These are phyloP conservation scores for Panthera leo DNA, from an alignment of 2,113 vertebrate species.

Conservation along the genomic window DNA sequence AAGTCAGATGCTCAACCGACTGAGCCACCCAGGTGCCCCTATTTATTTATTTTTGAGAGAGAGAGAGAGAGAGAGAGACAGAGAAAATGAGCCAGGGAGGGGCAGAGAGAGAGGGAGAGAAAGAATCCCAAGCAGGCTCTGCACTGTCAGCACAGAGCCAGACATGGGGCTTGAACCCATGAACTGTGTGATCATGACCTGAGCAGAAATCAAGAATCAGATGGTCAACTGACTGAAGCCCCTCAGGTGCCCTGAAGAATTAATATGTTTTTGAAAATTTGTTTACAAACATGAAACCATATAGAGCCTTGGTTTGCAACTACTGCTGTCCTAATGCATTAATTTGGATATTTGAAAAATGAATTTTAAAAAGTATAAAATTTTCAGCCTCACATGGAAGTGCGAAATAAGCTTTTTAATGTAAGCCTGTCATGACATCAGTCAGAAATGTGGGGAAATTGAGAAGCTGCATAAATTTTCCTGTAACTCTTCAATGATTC, in stretches of 20 bases:
- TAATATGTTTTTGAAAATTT: background rate
- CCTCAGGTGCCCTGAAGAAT: background rate
- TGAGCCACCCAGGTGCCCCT: no score
- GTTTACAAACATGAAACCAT: background rate
- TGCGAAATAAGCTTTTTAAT: background rate
- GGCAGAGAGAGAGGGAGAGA: no score
- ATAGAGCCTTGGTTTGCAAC: background rate
- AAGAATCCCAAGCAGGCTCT: no score
- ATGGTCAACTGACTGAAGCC: no score
- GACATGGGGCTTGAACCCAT: no score
- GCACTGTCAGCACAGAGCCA: no score
- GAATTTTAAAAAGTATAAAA: conserved; percentile 12
- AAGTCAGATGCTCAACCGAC: no score
- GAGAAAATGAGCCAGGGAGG: no score
- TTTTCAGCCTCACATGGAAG: background rate
- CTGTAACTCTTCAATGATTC: background rate
- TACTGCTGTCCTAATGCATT: background rate
- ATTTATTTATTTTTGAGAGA: no score
- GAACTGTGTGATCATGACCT: no score
- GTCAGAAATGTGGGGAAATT: conserved; percentile 22
- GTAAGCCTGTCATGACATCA: background rate
- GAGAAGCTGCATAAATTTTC: background rate
- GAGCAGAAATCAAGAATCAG: no score
- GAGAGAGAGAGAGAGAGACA: no score
- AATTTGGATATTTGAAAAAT: conserved; percentile 34